These are phyloP conservation scores for Rhea americana DNA, from an alignment of 2,113 vertebrate genomes.

Conservation along the genomic window DNA sequence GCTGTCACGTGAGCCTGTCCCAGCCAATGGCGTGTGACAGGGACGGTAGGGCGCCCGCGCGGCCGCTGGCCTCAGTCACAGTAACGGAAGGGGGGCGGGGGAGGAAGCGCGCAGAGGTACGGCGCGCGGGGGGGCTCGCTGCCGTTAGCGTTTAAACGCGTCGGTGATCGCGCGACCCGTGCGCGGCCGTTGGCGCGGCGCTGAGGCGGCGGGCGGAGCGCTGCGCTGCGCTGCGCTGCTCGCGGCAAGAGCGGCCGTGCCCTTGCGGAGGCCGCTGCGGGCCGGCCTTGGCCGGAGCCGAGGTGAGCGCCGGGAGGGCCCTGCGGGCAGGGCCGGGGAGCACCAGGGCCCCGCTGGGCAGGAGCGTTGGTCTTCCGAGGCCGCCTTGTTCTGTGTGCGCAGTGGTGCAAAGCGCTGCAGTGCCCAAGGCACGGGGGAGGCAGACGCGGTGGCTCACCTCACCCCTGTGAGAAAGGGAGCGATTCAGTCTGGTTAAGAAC, in stretches of 20 bases:
- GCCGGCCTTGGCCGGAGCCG: background rate
- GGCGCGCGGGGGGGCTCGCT: too few relatives aligned
- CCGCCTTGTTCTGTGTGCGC: fast-evolving
- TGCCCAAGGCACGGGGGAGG: fast-evolving
- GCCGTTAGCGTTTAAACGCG: fast-evolving
- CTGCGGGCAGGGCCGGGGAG: fast-evolving
- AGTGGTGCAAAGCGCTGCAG: background rate
- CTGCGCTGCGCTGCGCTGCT: too few relatives aligned
- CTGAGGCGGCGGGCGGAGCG: fast-evolving
- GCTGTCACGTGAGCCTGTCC: fast-evolving
- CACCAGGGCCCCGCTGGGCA: too few relatives aligned
- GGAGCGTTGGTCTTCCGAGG: fast-evolving
- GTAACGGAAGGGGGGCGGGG: fast-evolving
- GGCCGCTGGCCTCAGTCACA: fast-evolving
- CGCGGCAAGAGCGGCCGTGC: too few relatives aligned
- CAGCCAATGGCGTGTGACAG: background rate
- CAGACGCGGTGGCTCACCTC: fast-evolving
- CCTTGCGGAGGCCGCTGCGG: fast-evolving
- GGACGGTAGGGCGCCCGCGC: too few relatives aligned
- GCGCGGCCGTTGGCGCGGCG: too few relatives aligned
- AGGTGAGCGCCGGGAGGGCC: background rate
- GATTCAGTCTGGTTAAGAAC: fast-evolving
- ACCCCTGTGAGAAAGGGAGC: fast-evolving
- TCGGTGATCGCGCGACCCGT: fast-evolving
- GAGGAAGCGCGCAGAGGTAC: too few relatives aligned